Evolutionary conservation across 2,888 invertebrate genomes (phyloP).

Genomic region (Sepiola atlantica): DNA sequence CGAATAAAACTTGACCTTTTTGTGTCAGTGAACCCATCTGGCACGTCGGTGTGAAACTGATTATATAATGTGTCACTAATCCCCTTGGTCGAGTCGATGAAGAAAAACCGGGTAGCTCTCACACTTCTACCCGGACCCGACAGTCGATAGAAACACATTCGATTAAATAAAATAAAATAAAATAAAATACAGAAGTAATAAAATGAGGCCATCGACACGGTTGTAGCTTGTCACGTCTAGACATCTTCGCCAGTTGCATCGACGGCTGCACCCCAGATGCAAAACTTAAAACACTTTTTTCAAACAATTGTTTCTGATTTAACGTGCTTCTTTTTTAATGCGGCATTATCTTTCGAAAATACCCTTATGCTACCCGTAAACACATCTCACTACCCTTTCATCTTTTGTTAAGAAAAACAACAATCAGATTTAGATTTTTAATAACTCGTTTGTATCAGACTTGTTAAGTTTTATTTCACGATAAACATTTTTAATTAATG

Average conservation of each 20-base stretch:
- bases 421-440: neutral
- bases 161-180: too few species aligned
- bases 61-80: neutral
- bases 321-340: neutral
- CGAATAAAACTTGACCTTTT: neutral
- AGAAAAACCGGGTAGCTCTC: neutral
- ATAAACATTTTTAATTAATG: too few species aligned
- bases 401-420: neutral
- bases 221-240: neutral
- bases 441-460: neutral
- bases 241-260: neutral
- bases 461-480: too few species aligned
- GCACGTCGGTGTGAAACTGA: neutral
- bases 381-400: neutral
- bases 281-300: neutral
- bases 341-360: neutral
- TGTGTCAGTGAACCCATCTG: neutral
- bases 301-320: constrained; percentile 2
- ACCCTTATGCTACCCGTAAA: neutral
- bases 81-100: neutral
- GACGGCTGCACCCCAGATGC: neutral
- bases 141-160: too few species aligned
- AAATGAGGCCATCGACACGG: neutral
- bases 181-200: neutral
- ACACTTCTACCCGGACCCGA: neutral